phyloP scores from a whole-genome alignment of 92 coral and sea anemone genomes.

The Palythoa caribaeorum region DNA sequence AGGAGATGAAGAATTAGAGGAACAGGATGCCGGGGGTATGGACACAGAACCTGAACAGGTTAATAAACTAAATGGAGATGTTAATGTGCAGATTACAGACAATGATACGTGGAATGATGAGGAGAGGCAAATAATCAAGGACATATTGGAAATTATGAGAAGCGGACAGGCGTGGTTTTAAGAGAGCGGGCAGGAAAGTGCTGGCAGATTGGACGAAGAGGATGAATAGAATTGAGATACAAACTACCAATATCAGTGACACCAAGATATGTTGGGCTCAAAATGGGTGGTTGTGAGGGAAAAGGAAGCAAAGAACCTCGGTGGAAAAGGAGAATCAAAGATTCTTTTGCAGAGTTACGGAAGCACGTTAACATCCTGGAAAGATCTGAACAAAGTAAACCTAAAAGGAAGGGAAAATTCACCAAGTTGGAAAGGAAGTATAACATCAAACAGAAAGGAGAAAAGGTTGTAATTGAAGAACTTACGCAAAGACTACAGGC shows the following conservation, averaged over 20 bases:
- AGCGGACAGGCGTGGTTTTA: slow-evolving; percentile 41
- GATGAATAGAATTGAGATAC: too few relatives aligned
- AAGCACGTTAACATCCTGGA: slow-evolving; percentile 32
- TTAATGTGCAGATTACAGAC: not conserved
- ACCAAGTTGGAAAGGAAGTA: slow-evolving; percentile 57
- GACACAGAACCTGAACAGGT: slow-evolving; percentile 49
- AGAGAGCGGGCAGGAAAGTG: not conserved
- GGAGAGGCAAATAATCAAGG: slow-evolving; percentile 52
- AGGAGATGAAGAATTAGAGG: slow-evolving; percentile 39
- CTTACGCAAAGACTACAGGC: slow-evolving; percentile 49
- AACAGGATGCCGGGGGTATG: slow-evolving; percentile 14
- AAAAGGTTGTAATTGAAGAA: slow-evolving; percentile 43
- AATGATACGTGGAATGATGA: slow-evolving; percentile 41
- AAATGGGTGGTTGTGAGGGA: not conserved
- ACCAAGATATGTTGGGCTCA: not conserved
- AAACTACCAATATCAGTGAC: slow-evolving; percentile 1
- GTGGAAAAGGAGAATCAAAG: slow-evolving; percentile 62
- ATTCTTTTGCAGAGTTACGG: slow-evolving; percentile 54
- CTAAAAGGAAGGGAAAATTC: slow-evolving; percentile 47
- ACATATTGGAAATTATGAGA: slow-evolving; percentile 39
- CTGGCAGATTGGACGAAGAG: slow-evolving; percentile 32
- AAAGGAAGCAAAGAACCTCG: slow-evolving; percentile 35
- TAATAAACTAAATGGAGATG: too few relatives aligned
- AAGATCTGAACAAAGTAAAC: slow-evolving; percentile 21
- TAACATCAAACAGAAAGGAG: slow-evolving; percentile 53